A percentile compares a stretch with the other conserved stretches of the same genome.
These are phyloP conservation scores for Megalops cyprinoides DNA, from an alignment of 2,797 vertebrate genomes.

Conservation along the genomic window DNA sequence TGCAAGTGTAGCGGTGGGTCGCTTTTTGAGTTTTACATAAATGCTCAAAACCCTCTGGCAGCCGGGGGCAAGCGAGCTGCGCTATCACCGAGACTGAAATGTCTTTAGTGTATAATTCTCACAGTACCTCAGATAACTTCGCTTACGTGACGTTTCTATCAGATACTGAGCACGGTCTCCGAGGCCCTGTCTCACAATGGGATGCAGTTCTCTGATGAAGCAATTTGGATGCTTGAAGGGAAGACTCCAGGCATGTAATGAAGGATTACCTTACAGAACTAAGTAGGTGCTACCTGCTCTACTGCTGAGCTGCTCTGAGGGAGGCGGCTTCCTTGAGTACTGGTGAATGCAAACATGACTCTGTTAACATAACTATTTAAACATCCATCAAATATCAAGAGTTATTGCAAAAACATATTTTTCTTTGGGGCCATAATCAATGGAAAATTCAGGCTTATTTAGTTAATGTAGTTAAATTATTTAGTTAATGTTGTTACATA, in stretches of 20 bases:
- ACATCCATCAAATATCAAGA: no score
- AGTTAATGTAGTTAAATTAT: no score
- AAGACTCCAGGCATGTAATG: constrained; percentile 19
- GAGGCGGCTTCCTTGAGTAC: background rate
- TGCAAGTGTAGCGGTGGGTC: background rate
- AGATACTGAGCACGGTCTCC: background rate
- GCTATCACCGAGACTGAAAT: background rate
- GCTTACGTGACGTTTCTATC: constrained; percentile 9
- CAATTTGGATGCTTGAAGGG: background rate
- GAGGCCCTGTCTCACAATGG: background rate
- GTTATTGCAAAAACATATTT: no score
- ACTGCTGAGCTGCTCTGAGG: background rate
- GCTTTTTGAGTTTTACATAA: background rate
- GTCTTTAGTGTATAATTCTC: background rate
- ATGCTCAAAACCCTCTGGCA: background rate
- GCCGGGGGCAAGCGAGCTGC: background rate
- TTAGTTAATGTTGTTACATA: no score
- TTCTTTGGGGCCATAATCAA: no score
- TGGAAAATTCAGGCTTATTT: no score
- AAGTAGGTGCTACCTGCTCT: background rate
- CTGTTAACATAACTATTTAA: no score
- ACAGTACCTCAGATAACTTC: constrained; percentile 16
- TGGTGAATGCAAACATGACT: no score
- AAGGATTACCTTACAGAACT: constrained; percentile 16
- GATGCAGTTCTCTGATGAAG: background rate